These are phyloP conservation scores for Lepidurus arcticus DNA, from an alignment of 1,140 invertebrate genomes.

Conservation along the genomic window DNA sequence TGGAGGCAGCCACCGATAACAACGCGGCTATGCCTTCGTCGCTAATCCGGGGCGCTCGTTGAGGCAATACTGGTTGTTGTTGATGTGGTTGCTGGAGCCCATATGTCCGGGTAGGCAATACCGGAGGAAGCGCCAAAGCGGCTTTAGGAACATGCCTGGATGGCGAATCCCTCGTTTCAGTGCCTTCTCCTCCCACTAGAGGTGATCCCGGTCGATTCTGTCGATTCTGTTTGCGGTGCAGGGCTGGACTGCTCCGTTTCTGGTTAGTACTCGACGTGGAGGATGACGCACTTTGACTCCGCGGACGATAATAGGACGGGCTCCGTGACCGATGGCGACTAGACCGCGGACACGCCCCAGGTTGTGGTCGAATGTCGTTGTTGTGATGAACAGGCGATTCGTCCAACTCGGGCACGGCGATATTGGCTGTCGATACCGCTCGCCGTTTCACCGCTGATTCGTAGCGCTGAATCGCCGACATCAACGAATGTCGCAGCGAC, in stretches of 20 bases:
- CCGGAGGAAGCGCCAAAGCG: background rate
- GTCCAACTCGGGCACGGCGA: constrained; percentile 5
- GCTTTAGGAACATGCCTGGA: background rate
- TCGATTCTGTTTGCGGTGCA: background rate
- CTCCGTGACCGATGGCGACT: background rate
- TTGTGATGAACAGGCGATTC: background rate
- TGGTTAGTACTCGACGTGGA: background rate
- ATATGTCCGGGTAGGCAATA: background rate
- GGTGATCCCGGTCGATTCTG: background rate
- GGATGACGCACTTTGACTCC: background rate
- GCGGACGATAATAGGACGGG: background rate
- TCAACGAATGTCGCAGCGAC: constrained; percentile 41
- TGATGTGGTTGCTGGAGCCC: constrained; percentile 23
- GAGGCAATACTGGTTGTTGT: background rate
- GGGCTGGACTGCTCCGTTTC: background rate
- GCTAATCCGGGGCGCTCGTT: background rate
- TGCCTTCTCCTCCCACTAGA: background rate
- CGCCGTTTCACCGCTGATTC: constrained; percentile 35
- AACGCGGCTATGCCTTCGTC: constrained; percentile 7
- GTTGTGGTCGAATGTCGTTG: background rate
- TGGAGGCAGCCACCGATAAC: background rate
- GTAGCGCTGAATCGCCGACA: constrained; percentile 43
- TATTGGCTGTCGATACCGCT: constrained; percentile 7
- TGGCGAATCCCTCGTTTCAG: background rate
- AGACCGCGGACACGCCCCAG: background rate